A percentile compares a stretch with the other conserved stretches of the same genome.
Evolutionary conservation across 2,113 vertebrate species (phyloP).

Genomic region (Dicaeum eximium): DNA sequence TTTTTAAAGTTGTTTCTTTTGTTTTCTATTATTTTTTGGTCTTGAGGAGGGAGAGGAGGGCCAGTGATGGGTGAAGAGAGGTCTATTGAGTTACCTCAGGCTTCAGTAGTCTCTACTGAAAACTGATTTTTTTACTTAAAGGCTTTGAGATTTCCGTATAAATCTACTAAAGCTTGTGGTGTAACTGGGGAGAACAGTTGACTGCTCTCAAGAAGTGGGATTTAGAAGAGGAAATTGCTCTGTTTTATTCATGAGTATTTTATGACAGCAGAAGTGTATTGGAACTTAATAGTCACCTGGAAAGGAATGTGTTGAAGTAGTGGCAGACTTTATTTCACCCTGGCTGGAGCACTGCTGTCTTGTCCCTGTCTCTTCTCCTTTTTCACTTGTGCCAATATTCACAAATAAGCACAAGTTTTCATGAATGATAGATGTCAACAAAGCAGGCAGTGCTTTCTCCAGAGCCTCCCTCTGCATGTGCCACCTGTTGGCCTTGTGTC

Average conservation of each 20-base stretch:
- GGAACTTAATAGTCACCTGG: neutral
- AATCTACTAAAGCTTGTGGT: neutral
- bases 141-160: neutral
- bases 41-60: neutral
- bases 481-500: neutral
- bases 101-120: neutral
- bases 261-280: neutral
- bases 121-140: neutral
- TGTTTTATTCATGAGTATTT: neutral
- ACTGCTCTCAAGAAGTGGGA: neutral
- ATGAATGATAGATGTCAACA: neutral
- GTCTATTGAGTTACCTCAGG: neutral
- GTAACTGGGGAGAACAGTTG: neutral
- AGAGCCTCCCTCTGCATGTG: rapidly evolving
- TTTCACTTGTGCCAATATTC: neutral
- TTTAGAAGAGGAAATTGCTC: constrained; percentile 21
- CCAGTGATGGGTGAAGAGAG: neutral
- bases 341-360: neutral
- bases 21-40: neutral
- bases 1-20: neutral
- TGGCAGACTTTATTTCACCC: constrained; percentile 16
- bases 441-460: neutral
- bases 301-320: neutral
- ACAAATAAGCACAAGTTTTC: neutral
- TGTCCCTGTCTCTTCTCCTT: neutral